Percentiles rank a stretch among this genome's conserved stretches.
Conservation (phyloP, 2,797 vertebrate genomes). For the Steatocranus sp. region DNA sequence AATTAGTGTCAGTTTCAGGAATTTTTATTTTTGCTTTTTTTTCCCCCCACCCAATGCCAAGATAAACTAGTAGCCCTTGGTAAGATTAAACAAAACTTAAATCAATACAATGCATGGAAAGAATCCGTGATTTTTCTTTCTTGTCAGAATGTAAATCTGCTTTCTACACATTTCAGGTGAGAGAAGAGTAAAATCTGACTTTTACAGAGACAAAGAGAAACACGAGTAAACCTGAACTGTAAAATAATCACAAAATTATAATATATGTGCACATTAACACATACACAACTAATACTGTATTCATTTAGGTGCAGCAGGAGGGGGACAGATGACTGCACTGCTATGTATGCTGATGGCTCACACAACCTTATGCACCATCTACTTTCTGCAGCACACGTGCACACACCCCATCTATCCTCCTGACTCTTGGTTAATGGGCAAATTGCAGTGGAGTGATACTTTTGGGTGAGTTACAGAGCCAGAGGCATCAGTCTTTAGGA, state of each 20-base stretch:
- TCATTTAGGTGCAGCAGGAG: neutral
- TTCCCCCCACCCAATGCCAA: neutral
- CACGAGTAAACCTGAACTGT: neutral
- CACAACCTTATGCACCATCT: constrained; percentile 2
- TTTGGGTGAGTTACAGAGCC: constrained; percentile 49
- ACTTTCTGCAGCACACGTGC: neutral
- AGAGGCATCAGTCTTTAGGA: constrained; percentile 23
- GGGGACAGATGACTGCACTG: constrained; percentile 12
- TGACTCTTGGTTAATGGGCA: constrained; percentile 46
- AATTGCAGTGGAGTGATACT: constrained; percentile 49
- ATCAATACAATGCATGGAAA: neutral
- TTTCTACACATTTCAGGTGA: neutral
- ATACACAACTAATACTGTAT: constrained; percentile 47
- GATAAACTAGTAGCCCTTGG: constrained; percentile 11
- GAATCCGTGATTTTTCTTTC: neutral
- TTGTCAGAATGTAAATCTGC: neutral
- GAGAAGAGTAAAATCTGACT: neutral
- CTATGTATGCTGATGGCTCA: constrained; percentile 4
- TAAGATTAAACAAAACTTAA: neutral
- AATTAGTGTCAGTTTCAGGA: neutral
- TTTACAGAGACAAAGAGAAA: neutral
- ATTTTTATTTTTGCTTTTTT: neutral
- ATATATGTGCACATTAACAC: neutral
- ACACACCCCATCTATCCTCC: constrained; percentile 19
- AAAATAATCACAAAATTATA: constrained; percentile 7